These are phyloP conservation scores for Odontamblyopus lacepedii DNA, from an alignment of 2,797 vertebrate species.

Conservation along the genomic window DNA sequence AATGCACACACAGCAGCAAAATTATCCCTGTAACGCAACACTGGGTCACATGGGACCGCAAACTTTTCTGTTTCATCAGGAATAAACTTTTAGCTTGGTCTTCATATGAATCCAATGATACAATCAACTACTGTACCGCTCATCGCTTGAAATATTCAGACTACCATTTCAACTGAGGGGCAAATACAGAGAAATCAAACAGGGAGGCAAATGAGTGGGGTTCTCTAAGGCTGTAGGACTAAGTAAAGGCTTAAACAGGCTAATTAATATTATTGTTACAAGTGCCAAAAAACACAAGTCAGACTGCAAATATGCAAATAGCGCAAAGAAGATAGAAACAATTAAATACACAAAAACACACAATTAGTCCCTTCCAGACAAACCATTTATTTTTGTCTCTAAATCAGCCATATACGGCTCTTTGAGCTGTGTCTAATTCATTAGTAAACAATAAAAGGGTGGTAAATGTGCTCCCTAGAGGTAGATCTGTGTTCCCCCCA, in stretches of 20 bases:
- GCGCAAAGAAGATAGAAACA: slow-evolving; percentile 7
- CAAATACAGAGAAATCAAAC: slow-evolving; percentile 20
- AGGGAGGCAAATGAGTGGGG: neutral
- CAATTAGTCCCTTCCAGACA: slow-evolving; percentile 23
- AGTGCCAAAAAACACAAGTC: slow-evolving; percentile 38
- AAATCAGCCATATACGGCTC: slow-evolving; percentile 37
- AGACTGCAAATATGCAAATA: slow-evolving; percentile 28
- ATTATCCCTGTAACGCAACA: slow-evolving; percentile 43
- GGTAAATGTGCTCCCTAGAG: slow-evolving; percentile 71
- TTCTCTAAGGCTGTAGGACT: slow-evolving; percentile 13
- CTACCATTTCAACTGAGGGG: neutral
- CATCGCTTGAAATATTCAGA: neutral
- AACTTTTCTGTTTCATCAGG: slow-evolving; percentile 17
- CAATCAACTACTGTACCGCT: slow-evolving; percentile 10
- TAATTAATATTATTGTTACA: slow-evolving; percentile 50
- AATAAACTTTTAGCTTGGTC: slow-evolving; percentile 28
- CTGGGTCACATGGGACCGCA: slow-evolving; percentile 20
- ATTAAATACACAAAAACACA: slow-evolving; percentile 19
- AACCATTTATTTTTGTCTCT: slow-evolving; percentile 38
- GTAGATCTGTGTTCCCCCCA: slow-evolving; percentile 54
- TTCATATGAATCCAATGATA: slow-evolving; percentile 7
- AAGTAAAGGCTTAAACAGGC: slow-evolving; percentile 21
- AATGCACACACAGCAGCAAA: slow-evolving; percentile 20
- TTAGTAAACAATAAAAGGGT: slow-evolving; percentile 73
- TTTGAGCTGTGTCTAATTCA: slow-evolving; percentile 65